These are phyloP conservation scores for Temnothorax nylanderi DNA, from an alignment of 1,140 invertebrate species.

Conservation along the genomic window DNA sequence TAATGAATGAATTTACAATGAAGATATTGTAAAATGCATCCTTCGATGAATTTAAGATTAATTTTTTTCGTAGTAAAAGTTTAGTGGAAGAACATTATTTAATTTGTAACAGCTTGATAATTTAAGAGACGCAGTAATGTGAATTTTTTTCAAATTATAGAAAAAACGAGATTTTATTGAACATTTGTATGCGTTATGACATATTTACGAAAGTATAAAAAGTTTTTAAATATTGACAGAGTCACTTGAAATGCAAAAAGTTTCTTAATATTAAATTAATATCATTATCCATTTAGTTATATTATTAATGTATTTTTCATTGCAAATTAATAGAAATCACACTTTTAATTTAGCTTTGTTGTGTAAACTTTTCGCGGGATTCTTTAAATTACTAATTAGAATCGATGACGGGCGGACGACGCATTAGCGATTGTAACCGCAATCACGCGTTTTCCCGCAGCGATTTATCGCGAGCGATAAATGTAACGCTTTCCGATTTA, in stretches of 20 bases:
- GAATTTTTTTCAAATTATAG: background rate
- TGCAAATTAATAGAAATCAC: background rate
- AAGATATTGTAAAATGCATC: background rate
- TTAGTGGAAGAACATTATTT: background rate
- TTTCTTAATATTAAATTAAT: background rate
- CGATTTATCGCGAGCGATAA: conserved; percentile 39
- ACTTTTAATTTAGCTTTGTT: background rate
- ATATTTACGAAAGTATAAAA: background rate
- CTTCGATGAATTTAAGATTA: background rate
- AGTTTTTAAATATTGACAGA: background rate
- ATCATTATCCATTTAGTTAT: background rate
- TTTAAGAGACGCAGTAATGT: background rate
- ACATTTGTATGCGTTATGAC: background rate
- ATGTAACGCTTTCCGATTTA: conserved; percentile 40
- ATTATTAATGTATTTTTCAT: background rate
- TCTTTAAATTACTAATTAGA: background rate
- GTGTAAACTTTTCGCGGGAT: background rate
- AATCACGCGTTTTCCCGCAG: conserved; percentile 5
- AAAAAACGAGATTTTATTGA: background rate
- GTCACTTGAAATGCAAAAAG: background rate
- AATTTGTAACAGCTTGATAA: conserved; percentile 6
- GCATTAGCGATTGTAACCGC: conserved; percentile 9
- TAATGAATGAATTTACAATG: too few species aligned
- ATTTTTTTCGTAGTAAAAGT: background rate
- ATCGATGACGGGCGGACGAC: background rate